These are phyloP conservation scores for Caenorhabditis briggsae DNA, from an alignment of 1,140 invertebrate genomes.

Conservation along the genomic window DNA sequence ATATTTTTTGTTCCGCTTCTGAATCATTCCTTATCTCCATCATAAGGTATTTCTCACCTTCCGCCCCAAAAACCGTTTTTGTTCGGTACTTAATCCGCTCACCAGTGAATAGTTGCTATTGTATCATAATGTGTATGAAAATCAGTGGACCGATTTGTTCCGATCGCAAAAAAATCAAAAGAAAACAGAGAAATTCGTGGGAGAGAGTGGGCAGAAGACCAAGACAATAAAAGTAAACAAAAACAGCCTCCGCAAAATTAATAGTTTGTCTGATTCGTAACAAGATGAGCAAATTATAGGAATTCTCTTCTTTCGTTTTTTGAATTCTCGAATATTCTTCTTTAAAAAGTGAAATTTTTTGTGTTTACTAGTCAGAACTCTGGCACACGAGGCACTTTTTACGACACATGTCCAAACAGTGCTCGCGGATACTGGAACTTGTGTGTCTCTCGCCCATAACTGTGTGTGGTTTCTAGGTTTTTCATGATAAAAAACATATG, in stretches of 20 bases:
- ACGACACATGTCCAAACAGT: constrained; percentile 28
- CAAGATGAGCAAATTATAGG: background rate
- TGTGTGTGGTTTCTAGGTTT: constrained; percentile 30
- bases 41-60: background rate
- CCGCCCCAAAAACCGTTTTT: background rate
- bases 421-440: background rate
- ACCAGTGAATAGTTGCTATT: background rate
- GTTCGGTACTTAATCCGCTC: background rate
- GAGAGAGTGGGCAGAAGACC: background rate
- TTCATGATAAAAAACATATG: constrained; percentile 19
- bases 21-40: no score
- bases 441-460: background rate
- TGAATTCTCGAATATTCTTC: background rate
- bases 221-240: background rate
- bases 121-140: constrained; percentile 3
- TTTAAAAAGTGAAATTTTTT: background rate
- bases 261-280: background rate
- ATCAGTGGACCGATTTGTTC: constrained; percentile 36
- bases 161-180: background rate
- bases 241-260: background rate
- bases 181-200: constrained; percentile 29
- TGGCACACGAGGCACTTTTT: background rate
- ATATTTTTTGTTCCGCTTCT: no score
- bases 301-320: background rate
- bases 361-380: background rate